Evolutionary conservation across 1,140 invertebrate species (phyloP), one percentile per base, ranked within the genome.

Genomic region (Portunus trituberculatus): DNA sequence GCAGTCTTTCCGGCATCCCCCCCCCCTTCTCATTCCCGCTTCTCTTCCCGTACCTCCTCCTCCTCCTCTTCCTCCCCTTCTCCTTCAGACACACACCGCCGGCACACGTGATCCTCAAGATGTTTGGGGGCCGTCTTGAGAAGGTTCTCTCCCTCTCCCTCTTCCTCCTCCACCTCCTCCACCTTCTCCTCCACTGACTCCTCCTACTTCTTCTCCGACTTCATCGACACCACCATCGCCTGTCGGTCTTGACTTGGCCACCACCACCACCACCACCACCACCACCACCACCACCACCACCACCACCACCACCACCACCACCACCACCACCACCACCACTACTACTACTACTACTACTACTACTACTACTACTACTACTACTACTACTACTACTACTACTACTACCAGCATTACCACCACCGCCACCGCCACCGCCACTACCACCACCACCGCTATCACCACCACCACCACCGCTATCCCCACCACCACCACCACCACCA

Each of bases 101-200:
- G 52, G 52, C 52, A 59, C 52, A 59, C 52, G 52, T 59, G 52
- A 59, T 12, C 52, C 52, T 59, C 20, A 12, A 59, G 20, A 20
- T 16, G 10, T 12, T 59, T 59, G 10, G 52, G 52, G 52, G 52
- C 52, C 52, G 52, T 59, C 52, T 59, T 59, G 20, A 59, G 52
- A 59, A 59, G 52, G 52, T 76, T n/a, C 67, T n/a, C 67, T 76
- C 67, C 20, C 67, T 76, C 59, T 25, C 20, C 67, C 67, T 76
- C n/a, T n/a, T 76, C 67, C 67, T 76, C 67, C 67, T 76, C 67
- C 67, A n/a, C 67, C 67, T 76, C 67, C 67, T 76, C 59, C 59
- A 12, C 10, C 59, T 76, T 20, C 59, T 76, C n/a, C 67, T n/a
- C 67, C 67, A 20, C n/a, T 20, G 4, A 1, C 67, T 76, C 20